Evolutionary conservation across 2,888 invertebrate species (phyloP).

Genomic region (Temnothorax unifasciatus): DNA sequence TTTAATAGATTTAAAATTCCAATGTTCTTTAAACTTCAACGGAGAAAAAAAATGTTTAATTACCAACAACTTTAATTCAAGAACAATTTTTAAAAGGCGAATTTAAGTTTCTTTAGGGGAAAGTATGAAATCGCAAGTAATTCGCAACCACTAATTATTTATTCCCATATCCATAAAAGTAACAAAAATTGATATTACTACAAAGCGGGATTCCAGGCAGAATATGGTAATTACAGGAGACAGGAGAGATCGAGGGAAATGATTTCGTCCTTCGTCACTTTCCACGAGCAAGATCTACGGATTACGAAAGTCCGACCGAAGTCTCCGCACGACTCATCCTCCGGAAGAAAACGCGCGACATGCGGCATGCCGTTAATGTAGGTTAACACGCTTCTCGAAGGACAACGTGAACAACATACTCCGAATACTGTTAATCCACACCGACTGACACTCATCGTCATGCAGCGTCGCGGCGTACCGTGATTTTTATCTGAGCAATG

Average conservation of each 20-base stretch:
- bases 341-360: constrained; percentile 47
- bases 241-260: not conserved
- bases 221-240: constrained; percentile 3
- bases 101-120: not conserved
- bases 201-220: not conserved
- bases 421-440: constrained; percentile 67
- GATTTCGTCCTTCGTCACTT: constrained; percentile 23
- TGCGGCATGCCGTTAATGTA: constrained; percentile 60
- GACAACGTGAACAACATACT: constrained; percentile 56
- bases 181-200: not conserved
- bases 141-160: not conserved
- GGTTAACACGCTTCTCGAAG: constrained; percentile 68
- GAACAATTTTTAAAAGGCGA: not conserved
- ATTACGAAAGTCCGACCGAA: constrained; percentile 20
- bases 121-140: not conserved
- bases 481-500: constrained; percentile 63
- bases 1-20: not conserved
- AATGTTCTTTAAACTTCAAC: not conserved
- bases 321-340: constrained; percentile 37
- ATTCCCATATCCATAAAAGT: too few species aligned
- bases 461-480: constrained; percentile 58
- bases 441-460: constrained; percentile 64
- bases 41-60: not conserved
- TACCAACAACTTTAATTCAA: not conserved
- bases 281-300: constrained; percentile 12